Evolutionary conservation across 2,113 vertebrate species (phyloP), one percentile per base, ranked within the genome.

Genomic region (Elephas maximus): DNA sequence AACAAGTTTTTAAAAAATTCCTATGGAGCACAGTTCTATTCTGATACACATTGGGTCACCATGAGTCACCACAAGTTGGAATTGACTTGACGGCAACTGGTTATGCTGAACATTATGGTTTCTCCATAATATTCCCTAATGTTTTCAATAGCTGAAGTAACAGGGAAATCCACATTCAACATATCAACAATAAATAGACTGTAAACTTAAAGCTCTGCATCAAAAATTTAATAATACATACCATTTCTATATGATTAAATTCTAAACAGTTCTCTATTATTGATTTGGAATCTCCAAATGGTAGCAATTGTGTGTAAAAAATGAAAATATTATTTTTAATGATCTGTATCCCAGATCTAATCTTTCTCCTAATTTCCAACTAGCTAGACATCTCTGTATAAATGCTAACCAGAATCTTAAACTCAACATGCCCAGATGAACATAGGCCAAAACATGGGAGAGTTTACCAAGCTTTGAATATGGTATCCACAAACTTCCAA

Each of bases 81-180:
- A 37, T 20, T 37, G n/a, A n/a, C 33, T n/a, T 11, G 15, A 18
- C 2, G 18, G 14, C n/a, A 15, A 57, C 71, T 73, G 18, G 18
- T 20, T 60, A 21, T 6, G 71, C 5, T 62, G 1, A 93, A 51
- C 67, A 79, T 74, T 76, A 82, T 45, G 11, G 8, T 11, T 82
- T 89, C 24, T 45, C 28, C 33, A 62, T 53, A 78, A 88, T 53
- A 74, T 21, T 41, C 21, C 21, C 60, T 83, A 85, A 90, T 69
- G 48, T 78, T 87, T 92, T 89, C 24, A 92, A 28, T 48, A 91
- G 15, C 71, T 62, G 62, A 76, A 28, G 30, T 93, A 87, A 79
- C 37, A 79, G 6, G 69, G 30, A 91, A 79, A 94, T 28, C 28
- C 81, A 30, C 17, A 74, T n/a, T n/a, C 77, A 28, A 71, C 69